Conservation (phyloP, 2,113 vertebrate genomes). For the Myotis davidii region DNA sequence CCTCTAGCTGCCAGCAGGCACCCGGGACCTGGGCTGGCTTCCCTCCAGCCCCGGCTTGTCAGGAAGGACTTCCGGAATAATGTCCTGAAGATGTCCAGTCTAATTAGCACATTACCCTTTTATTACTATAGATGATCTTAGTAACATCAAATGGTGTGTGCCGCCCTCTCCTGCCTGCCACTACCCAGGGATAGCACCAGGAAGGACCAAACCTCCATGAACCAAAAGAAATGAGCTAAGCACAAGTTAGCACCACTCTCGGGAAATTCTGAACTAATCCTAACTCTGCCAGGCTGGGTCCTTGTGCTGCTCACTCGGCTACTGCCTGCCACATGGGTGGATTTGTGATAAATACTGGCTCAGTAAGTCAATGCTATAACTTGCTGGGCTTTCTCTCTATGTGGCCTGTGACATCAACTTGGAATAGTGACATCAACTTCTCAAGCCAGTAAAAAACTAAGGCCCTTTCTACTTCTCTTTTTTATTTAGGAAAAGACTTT, state of each 20-base stretch:
- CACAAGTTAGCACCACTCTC: accelerated
- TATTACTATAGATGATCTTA: no score
- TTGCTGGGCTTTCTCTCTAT: background rate
- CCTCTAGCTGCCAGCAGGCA: no score
- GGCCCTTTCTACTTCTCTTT: background rate
- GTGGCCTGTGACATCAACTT: background rate
- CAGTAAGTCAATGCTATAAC: background rate
- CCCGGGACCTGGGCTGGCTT: no score
- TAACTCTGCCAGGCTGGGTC: accelerated
- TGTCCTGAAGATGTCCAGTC: no score
- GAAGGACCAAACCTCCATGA: background rate
- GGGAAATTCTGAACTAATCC: accelerated
- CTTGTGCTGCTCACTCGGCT: accelerated
- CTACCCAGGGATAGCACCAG: background rate
- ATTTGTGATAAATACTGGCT: background rate
- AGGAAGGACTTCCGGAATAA: no score
- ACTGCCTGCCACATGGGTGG: accelerated
- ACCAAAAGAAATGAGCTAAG: background rate
- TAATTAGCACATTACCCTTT: no score
- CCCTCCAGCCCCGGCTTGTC: no score
- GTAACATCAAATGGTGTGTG: background rate
- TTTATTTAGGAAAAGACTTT: background rate
- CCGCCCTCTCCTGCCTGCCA: no score
- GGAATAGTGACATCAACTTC: background rate
- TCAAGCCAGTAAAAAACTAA: background rate